Evolutionary conservation across 2,888 invertebrate species (phyloP), one percentile per base, ranked within the genome.

Genomic region (Melieria omissa): DNA sequence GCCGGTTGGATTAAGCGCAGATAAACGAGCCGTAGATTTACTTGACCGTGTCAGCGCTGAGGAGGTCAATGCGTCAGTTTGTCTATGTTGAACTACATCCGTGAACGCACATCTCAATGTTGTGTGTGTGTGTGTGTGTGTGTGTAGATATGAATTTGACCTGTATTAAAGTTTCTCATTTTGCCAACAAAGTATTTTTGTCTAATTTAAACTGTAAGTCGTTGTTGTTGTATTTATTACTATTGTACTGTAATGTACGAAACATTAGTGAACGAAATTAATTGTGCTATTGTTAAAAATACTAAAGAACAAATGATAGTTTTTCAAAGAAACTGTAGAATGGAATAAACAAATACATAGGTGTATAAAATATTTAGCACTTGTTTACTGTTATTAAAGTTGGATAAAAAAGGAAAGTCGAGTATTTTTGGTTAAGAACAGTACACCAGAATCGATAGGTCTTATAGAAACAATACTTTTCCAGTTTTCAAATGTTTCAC

Each of bases 1-100:
- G 93, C 94, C 12, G 93, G 93, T 7, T 91, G 75, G 70, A 80
- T 86, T 57, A 85, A 81, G 46, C 80, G 85, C 65, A 78, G 83
- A 84, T 82, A 79, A 74, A 57, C 42, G 45, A 62, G 12, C 4
- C 12, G 14, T 46, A 12, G 52, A 14, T 14, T 54, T 54, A 2
- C 44, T 54, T 54, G 12, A 29, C 29, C 29, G 29, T 29, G 29
- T 29, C 29, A 29, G 29, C 29, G 29, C 29, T 29, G 29, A 29
- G 29, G 29, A 29, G 3, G 29, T 29, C 29, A 29, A 29, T 29
- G 29, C 29, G 29, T 29, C 29, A 29, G 49, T 10, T 3, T 8
- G 12, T 8, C 12, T 10, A 49, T 49, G 12, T 49, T 8, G 12
- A 49, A 49, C 49, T 49, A 49, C 49, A 10, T 49, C 9, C 10